Evolutionary conservation across 2,113 vertebrate genomes (phyloP).

Genomic region (Hemibagrus wyckioides): DNA sequence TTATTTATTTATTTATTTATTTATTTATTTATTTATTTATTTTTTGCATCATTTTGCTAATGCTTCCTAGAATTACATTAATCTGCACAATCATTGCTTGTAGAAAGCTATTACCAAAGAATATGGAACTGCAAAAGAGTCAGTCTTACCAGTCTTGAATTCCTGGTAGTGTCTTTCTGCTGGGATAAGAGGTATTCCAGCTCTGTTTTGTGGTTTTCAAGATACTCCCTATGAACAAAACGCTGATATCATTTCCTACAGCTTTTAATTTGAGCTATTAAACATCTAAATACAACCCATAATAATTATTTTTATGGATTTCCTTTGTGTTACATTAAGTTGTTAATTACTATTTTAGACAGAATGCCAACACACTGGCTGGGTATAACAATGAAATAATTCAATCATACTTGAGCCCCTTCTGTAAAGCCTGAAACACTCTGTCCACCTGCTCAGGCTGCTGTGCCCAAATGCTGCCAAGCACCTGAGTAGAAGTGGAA

Average conservation of each 20-base stretch:
- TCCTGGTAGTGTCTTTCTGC: conserved; percentile 87
- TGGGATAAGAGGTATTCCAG: conserved; percentile 85
- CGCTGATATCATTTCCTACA: neutral
- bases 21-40: too few relatives aligned
- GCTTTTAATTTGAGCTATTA: neutral
- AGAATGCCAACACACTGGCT: neutral
- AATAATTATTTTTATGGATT: neutral
- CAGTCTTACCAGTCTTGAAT: conserved; percentile 88
- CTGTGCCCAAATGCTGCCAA: conserved; percentile 70
- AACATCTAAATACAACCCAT: neutral
- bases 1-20: too few relatives aligned
- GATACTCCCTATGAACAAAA: conserved; percentile 76
- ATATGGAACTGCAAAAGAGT: neutral
- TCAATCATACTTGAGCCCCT: conserved; percentile 85
- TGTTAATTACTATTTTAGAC: neutral
- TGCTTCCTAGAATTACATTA: neutral
- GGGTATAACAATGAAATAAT: neutral
- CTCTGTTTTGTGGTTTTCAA: conserved; percentile 85
- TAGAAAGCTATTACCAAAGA: neutral
- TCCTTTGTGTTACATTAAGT: neutral
- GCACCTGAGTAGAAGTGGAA: conserved; percentile 72
- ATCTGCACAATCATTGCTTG: neutral
- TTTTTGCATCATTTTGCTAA: neutral
- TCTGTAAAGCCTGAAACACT: conserved; percentile 86
- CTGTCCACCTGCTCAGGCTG: conserved; percentile 88